Percentiles rank a stretch among this genome's conserved stretches.
phyloP scores from a whole-genome alignment of 2,888 invertebrate genomes.

The Tridacna gigas region DNA sequence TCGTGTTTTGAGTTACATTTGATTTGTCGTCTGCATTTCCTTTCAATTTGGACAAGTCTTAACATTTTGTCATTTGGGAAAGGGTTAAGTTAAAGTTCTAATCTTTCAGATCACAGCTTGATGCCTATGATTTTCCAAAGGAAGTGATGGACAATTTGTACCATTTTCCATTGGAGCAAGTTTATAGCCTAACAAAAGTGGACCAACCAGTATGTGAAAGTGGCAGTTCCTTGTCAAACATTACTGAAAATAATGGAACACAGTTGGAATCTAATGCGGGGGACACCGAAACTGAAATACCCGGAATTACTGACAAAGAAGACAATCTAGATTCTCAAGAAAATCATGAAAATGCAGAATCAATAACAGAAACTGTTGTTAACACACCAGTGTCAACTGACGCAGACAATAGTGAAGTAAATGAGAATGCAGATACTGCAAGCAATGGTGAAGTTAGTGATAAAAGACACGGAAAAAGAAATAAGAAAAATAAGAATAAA shows the following conservation, averaged over 20 bases:
- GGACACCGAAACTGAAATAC: background rate
- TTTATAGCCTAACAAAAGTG: constrained; percentile 54
- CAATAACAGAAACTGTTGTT: background rate
- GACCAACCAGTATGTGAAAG: background rate
- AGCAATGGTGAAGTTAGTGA: background rate
- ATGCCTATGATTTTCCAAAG: constrained; percentile 92
- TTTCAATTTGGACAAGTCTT: too few relatives aligned
- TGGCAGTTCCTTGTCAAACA: constrained; percentile 6
- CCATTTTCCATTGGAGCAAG: constrained; percentile 84
- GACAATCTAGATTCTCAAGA: background rate
- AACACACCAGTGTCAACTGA: background rate
- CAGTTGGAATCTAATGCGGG: background rate
- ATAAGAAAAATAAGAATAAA: constrained; percentile 31
- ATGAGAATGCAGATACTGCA: background rate
- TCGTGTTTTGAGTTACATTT: too few relatives aligned
- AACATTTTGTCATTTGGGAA: too few relatives aligned
- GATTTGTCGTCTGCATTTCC: too few relatives aligned
- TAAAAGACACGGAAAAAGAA: constrained; percentile 13
- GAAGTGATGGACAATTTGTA: constrained; percentile 90
- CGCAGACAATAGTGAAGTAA: constrained; percentile 8
- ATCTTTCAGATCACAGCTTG: constrained; percentile 87
- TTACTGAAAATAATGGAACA: constrained; percentile 10
- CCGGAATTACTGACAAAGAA: background rate
- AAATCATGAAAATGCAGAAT: background rate
- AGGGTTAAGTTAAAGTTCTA: too few relatives aligned